These are phyloP conservation scores for Emys orbicularis DNA, from an alignment of 2,797 vertebrate species.

Conservation along the genomic window DNA sequence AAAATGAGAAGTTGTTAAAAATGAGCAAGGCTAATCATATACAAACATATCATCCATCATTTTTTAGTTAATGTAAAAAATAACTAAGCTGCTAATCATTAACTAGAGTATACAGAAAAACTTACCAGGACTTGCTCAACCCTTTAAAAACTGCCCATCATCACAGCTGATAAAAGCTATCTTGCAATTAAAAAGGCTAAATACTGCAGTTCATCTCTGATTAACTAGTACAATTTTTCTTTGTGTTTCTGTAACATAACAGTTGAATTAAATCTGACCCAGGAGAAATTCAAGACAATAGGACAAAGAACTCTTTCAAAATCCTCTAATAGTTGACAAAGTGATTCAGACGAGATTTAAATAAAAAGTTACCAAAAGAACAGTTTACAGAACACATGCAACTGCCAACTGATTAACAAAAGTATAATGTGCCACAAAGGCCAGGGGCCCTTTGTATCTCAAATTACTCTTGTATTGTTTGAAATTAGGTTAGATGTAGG, in stretches of 20 bases:
- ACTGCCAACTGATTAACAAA: not conserved
- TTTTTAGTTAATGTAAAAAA: not conserved
- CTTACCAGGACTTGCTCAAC: not conserved
- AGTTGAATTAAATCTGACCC: not conserved
- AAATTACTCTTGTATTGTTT: not conserved
- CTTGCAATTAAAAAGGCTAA: not conserved
- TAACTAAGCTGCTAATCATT: not conserved
- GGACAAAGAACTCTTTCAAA: not conserved
- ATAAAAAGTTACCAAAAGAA: not conserved
- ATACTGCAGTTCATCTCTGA: not conserved
- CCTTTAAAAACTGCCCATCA: not conserved
- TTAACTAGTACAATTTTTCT: not conserved
- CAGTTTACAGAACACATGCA: not conserved
- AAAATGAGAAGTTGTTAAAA: not conserved
- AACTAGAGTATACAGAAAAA: not conserved
- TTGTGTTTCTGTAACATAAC: not conserved
- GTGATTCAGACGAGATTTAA: not conserved
- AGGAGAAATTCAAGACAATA: not conserved
- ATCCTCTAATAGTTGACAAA: not conserved
- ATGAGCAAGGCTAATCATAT: not conserved
- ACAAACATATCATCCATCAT: not conserved
- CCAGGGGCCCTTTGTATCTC: not conserved
- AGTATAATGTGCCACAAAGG: not conserved
- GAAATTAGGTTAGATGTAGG: not conserved
- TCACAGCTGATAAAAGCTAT: not conserved